Evolutionary conservation across 1,140 invertebrate species (phyloP), one percentile per base, ranked within the genome.

Genomic region (Drosophila auraria): DNA sequence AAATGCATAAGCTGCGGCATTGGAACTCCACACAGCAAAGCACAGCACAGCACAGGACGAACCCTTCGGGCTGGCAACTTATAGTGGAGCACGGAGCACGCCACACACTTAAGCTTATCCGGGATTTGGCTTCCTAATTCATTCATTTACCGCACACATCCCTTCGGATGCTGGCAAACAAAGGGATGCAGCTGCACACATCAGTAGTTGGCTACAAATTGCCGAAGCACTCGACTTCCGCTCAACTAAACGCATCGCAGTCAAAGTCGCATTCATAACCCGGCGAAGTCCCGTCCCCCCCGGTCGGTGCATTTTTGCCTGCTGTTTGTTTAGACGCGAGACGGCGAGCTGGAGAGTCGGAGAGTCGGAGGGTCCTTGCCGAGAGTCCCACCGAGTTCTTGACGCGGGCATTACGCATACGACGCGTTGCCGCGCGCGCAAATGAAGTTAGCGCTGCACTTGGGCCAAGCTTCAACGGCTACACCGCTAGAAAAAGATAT

Each of bases 141-240:
- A 78, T 57, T 78, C 75, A 78, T 78, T 77, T 78, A 78, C 74
- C 73, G 59, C 57, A 78, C 57, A 78, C 69, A 78, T 68, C 75
- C 75, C 73, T 75, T 44, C 60, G 58, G 53, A 45, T 64, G 36
- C 70, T 70, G 60, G 14, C 49, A 74, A 68, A 82, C 59, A 74
- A 64, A 80, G 60, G 53, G 45, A 20, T 50, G 27, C 45, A 66
- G 50, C 38, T 53, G 71, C 42, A 57, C 54, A 57, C 54, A 81
- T 59, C 51, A 70, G 49, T 63, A 80, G 81, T 65, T 89, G 70
- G 72, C 74, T 84, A 78, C 86, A 87, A 90, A 90, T 87, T 87
- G 64, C 78, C 78, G 78, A 87, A 87, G 86, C 86, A 83, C 84
- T 84, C 84, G 81, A 82, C 84, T 82, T 87, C 84, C 84, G 84